Evolutionary conservation across 2,113 vertebrate species (phyloP).

Genomic region (Morone saxatilis): DNA sequence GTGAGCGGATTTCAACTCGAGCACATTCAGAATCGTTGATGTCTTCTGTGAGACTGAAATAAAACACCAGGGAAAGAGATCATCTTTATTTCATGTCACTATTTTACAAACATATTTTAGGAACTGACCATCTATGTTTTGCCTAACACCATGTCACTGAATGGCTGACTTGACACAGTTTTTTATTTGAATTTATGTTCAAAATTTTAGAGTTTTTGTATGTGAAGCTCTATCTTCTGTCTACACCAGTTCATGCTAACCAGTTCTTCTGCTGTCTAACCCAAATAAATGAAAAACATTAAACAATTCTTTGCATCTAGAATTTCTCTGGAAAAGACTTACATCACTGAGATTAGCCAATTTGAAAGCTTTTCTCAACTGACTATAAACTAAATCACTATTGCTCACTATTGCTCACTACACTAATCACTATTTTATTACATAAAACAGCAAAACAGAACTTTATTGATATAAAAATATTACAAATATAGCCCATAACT

Average conservation of each 20-base stretch:
- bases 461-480: too few species aligned
- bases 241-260: not conserved
- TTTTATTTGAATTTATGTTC: not conserved
- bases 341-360: not conserved
- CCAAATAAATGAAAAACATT: not conserved
- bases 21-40: not conserved
- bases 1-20: constrained; percentile 21
- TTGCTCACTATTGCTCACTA: too few species aligned
- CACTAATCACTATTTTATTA: too few species aligned
- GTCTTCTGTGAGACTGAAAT: not conserved
- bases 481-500: too few species aligned
- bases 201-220: not conserved
- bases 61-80: not conserved
- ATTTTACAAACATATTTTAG: not conserved
- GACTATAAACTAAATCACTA: not conserved
- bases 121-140: not conserved
- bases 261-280: not conserved
- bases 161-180: not conserved
- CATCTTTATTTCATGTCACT: not conserved
- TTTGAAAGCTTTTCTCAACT: not conserved
- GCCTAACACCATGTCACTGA: not conserved
- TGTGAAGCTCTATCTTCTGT: not conserved
- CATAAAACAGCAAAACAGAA: not conserved
- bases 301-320: not conserved
- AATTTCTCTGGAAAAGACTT: not conserved